Evolutionary conservation across 2,797 vertebrate species (phyloP), one percentile per base, ranked within the genome.

Genomic region (Gallirallus australis): DNA sequence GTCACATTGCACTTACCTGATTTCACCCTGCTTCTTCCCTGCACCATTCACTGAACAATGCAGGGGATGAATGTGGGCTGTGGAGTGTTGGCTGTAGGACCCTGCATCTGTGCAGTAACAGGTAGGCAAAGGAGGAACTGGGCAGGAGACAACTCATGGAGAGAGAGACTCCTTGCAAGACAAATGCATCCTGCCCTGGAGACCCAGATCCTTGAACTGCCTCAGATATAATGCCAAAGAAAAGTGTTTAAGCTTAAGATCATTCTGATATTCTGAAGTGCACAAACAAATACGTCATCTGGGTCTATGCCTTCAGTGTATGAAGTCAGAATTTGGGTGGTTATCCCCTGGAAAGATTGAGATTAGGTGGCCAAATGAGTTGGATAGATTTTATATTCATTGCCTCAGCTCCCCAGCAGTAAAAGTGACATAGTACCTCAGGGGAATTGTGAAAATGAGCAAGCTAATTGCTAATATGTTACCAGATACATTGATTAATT

Each of bases 121-220:
- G 33, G 8, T 21, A 78, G 31, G 5, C 28, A 9, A 57, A 33
- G 9, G 6, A 69, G 17, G 13, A 86, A 39, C 3, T 15, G 48
- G 25, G 39, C 2, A 5, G 52, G 14, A 64, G 20, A 59, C 4
- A 27, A 2, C 14, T 63, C 1, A 0, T 12, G 50, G 47, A 68
- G 47, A 84, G 4, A n/a, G 6, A n/a, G 13, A 21, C 20, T 79
- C 20, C 9, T 81, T 39, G 12, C 6, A 5, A 2, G 0, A 23
- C 1, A 4, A 4, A 5, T 39, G 8, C 30, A 35, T 19, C 31
- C 48, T 61, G 21, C 21, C 19, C 8, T 23, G 21, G 33, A 72
- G 45, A 82, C 37, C 8, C 21, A 54, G 24, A 10, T 78, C 48
- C 59, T 66, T 48, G 39, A 23, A 8, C 12, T 35, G 17, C n/a